Evolutionary conservation across 2,797 vertebrate species (phyloP).

Genomic region (Calcarius lapponicus): DNA sequence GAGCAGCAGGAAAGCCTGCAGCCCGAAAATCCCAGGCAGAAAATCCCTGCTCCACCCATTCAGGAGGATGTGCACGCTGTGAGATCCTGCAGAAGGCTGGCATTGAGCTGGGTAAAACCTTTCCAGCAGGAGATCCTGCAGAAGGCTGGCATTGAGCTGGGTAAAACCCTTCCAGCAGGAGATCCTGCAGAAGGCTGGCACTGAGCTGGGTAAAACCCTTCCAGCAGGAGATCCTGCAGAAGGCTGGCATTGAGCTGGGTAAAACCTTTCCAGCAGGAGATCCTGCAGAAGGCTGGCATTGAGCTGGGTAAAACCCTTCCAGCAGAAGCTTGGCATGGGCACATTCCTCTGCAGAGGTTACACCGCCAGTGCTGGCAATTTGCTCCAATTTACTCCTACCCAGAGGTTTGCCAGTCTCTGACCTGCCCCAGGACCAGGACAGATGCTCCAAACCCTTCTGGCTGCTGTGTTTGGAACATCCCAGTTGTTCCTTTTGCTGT

Average conservation of each 20-base stretch:
- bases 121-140: no score
- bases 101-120: background rate
- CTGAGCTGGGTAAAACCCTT: no score
- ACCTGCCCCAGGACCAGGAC: background rate
- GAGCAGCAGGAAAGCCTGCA: background rate
- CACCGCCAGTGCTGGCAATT: background rate
- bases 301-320: background rate
- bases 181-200: no score
- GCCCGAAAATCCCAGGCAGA: background rate
- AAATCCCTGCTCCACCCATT: background rate
- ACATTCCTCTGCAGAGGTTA: rapidly evolving
- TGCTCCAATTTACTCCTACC: background rate
- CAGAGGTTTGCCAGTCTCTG: background rate
- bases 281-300: no score
- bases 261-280: no score
- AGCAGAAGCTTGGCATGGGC: background rate
- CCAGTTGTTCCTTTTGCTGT: background rate
- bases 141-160: no score
- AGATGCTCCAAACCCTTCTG: background rate
- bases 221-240: no score
- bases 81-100: background rate
- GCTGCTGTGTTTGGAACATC: background rate
- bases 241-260: no score
- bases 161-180: no score
- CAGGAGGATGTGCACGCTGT: rapidly evolving